These are phyloP conservation scores for Miniopterus natalensis DNA, from an alignment of 2,113 vertebrate genomes.

Conservation along the genomic window DNA sequence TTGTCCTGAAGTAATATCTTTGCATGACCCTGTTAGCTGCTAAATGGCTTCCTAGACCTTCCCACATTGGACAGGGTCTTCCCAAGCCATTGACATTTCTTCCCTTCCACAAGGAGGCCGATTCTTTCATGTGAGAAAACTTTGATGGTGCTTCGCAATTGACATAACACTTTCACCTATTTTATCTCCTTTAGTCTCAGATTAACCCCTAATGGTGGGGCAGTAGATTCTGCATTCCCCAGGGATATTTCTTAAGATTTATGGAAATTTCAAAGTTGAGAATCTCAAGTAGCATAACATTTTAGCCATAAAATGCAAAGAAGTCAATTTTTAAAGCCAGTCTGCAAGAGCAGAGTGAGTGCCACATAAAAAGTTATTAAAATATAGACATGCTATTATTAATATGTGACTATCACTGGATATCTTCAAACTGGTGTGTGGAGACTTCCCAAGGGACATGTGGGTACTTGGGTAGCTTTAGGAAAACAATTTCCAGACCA, in stretches of 20 bases:
- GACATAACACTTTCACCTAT: not conserved
- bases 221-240: not conserved
- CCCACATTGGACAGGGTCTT: not conserved
- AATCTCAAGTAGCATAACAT: not conserved
- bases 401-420: not conserved
- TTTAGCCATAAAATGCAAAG: not conserved
- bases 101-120: not conserved
- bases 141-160: not conserved
- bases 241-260: not conserved
- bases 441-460: not conserved
- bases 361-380: not conserved
- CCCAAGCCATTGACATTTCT: not conserved
- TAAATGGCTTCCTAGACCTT: not conserved
- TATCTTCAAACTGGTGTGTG: not conserved
- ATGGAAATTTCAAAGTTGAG: not conserved
- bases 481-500: not conserved
- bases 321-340: not conserved
- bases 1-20: not conserved
- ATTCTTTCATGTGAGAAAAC: not conserved
- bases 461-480: not conserved
- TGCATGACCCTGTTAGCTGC: not conserved
- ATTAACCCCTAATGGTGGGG: not conserved
- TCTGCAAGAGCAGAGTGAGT: not conserved
- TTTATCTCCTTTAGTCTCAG: conserved; percentile 4
- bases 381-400: not conserved